Evolutionary conservation across 1,140 invertebrate genomes (phyloP), one percentile per base, ranked within the genome.

Genomic region (Microplitis mediator): DNA sequence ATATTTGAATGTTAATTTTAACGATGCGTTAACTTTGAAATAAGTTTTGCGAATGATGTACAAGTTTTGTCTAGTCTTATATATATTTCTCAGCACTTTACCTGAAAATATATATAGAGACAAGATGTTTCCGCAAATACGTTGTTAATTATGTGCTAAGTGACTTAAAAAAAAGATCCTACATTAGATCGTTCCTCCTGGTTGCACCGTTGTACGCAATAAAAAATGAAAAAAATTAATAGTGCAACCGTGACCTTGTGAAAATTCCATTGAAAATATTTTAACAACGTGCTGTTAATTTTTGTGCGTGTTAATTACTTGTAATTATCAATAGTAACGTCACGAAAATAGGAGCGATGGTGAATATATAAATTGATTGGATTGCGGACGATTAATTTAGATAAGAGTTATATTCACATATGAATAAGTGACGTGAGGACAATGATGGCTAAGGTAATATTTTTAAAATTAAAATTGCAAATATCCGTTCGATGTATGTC

Each of bases 121-220:
- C 23, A 23, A 23, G 31, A 23, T 39, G 34, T 39, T 64, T 64
- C 62, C 62, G 35, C 62, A 64, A 64, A 64, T 35, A 23, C 35
- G 16, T 64, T n/a, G 62, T 64, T 64, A 64, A 64, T 64, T 64
- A 64, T 64, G 62, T 64, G 62, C 62, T 64, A 64, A 64, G 62
- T 64, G 62, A 3, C 34, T 64, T 34, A 34, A 36, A 64, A 64
- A 62, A 64, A 64, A 64, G 62, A 64, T 64, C 36, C 36, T 64
- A 39, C 62, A 14, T 13, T 4, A 64, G 62, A 64, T 64, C 35
- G 62, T 64, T 64, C 62, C 62, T 64, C 62, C n/a, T 39, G 11
- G 34, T 34, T 64, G 62, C 62, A 36, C 36, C 13, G 32, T 23
- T 23, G 13, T 39, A 34, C 36, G 36, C 62, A 36, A 64, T 35